phyloP scores from a whole-genome alignment of 2,797 vertebrate species.

The Astyanax mexicanus region DNA sequence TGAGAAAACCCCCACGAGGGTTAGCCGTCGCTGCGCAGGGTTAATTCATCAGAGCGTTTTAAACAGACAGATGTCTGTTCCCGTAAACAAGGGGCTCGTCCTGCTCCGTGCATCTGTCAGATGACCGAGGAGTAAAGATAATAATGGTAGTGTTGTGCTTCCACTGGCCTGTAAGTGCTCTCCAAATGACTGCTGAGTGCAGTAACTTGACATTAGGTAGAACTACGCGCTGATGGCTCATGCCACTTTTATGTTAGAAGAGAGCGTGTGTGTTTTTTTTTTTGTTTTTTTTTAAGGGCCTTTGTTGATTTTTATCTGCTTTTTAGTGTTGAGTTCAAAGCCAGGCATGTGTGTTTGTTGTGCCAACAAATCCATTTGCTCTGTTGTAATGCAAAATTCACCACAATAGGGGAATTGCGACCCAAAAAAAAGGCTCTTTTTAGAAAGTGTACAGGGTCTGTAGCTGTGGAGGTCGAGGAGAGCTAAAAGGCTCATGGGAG shows the following conservation, averaged over 20 bases:
- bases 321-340: not conserved
- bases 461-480: not conserved
- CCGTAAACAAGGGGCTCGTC: not conserved
- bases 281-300: not conserved
- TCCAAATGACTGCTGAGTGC: constrained; percentile 18
- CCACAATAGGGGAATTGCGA: not conserved
- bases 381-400: not conserved
- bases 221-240: not conserved
- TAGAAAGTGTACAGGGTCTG: not conserved
- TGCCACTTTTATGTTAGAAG: not conserved
- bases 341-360: not conserved
- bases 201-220: constrained; percentile 37
- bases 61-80: not conserved
- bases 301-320: not conserved
- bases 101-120: not conserved
- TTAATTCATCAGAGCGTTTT: not conserved
- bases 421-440: not conserved
- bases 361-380: constrained; percentile 4
- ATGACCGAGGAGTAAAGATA: not conserved
- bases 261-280: too few species aligned
- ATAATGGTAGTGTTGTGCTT: not conserved
- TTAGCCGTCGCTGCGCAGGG: not conserved
- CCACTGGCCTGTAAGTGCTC: not conserved
- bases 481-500: not conserved
- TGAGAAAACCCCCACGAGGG: not conserved